Evolutionary conservation across 2,797 vertebrate genomes (phyloP).

Genomic region (Heterohyrax brucei): DNA sequence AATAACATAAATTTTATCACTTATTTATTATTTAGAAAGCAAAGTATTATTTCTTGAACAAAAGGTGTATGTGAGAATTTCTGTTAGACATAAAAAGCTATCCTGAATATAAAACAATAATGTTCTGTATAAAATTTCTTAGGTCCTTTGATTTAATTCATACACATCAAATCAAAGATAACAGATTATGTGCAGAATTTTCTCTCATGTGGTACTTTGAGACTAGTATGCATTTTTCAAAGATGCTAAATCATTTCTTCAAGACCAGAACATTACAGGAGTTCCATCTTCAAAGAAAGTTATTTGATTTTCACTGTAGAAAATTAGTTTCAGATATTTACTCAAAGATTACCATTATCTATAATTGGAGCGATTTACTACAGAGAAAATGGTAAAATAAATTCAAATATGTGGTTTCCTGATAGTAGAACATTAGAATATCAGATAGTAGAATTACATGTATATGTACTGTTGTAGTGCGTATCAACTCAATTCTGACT

Average conservation of each 20-base stretch:
- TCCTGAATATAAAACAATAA: background rate
- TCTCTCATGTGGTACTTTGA: constrained; percentile 51
- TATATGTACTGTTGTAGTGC: background rate
- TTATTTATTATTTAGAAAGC: background rate
- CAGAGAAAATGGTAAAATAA: background rate
- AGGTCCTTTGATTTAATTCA: constrained; percentile 33
- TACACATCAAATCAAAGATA: constrained; percentile 24
- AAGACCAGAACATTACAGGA: constrained; percentile 20
- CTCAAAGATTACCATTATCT: background rate
- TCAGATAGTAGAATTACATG: too few relatives aligned
- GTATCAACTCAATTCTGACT: background rate
- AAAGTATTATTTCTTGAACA: background rate
- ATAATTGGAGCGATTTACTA: background rate
- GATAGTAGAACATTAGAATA: background rate
- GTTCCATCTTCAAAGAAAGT: constrained; percentile 67
- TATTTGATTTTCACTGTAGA: background rate
- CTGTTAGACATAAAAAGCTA: background rate
- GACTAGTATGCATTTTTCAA: constrained; percentile 40
- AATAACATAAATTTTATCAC: background rate
- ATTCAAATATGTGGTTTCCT: background rate
- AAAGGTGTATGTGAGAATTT: background rate
- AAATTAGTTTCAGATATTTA: constrained; percentile 53
- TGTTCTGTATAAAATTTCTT: background rate
- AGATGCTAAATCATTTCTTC: constrained; percentile 61
- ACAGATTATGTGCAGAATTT: constrained; percentile 61